phyloP scores from a whole-genome alignment of 2,888 invertebrate species.

The Cabera pusaria region DNA sequence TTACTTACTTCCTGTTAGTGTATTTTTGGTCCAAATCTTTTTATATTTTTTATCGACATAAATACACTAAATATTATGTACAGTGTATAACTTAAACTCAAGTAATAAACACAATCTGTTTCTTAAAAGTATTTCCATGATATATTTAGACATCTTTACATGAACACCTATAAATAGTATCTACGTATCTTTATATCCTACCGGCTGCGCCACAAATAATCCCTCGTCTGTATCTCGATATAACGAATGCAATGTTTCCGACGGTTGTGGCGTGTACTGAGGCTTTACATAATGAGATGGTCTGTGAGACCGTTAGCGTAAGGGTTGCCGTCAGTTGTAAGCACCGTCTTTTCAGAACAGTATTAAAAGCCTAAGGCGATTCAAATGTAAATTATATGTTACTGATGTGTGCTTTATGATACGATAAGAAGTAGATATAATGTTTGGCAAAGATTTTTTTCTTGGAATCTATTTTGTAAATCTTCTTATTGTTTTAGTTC shows the following conservation, averaged over 20 bases:
- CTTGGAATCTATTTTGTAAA: no score
- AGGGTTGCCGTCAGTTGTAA: conserved; percentile 30
- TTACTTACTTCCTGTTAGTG: no score
- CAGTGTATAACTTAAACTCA: no score
- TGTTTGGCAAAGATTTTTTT: no score
- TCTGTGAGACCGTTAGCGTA: conserved; percentile 27
- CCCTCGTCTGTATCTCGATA: conserved; percentile 17
- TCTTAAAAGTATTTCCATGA: no score
- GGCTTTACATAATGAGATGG: conserved; percentile 49
- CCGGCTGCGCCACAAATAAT: conserved; percentile 5
- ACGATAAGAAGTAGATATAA: no score
- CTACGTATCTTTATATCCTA: background rate
- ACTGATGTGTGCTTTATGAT: no score
- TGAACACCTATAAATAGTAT: background rate
- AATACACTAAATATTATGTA: no score
- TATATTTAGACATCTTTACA: background rate
- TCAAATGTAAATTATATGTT: conserved; percentile 1
- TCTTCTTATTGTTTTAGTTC: no score
- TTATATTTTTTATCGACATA: no score
- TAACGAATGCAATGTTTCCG: conserved; percentile 46
- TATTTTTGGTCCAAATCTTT: no score
- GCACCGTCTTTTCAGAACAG: conserved; percentile 13
- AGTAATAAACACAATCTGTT: no score
- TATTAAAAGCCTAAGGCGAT: conserved; percentile 9
- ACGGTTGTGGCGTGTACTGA: conserved; percentile 34